Evolutionary conservation across 2,888 invertebrate genomes (phyloP).

Genomic region (Omphaloscelis lunosa): DNA sequence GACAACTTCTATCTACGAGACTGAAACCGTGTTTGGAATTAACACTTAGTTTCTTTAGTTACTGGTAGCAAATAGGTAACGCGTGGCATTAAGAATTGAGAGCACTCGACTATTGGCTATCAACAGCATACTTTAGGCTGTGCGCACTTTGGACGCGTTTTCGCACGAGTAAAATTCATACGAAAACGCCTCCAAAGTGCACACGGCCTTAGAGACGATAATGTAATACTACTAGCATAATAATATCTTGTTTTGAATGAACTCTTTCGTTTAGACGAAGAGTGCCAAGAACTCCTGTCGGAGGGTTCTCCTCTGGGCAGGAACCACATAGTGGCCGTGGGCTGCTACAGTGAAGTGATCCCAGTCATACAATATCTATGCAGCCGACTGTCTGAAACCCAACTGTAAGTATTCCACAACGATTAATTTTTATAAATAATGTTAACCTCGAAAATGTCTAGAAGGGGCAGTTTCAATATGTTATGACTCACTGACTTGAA

Average conservation of each 20-base stretch:
- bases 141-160: no score
- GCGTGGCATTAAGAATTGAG: background rate
- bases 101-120: background rate
- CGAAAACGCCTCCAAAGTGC: no score
- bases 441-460: no score
- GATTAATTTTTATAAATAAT: no score
- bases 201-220: background rate
- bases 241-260: no score
- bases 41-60: background rate
- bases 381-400: slow-evolving; percentile 95
- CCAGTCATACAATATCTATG: slow-evolving; percentile 97
- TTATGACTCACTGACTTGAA: no score
- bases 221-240: background rate
- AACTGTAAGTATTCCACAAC: slow-evolving; percentile 89
- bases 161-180: no score
- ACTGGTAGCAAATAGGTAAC: background rate
- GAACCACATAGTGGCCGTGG: slow-evolving; percentile 92
- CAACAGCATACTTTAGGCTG: background rate
- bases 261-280: slow-evolving; percentile 91
- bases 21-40: background rate
- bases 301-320: slow-evolving; percentile 87
- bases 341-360: slow-evolving; percentile 97
- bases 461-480: no score
- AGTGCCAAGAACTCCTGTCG: slow-evolving; percentile 93
- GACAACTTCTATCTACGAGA: background rate